Evolutionary conservation across 2,888 invertebrate genomes (phyloP).

Genomic region (Synergus umbraculus): DNA sequence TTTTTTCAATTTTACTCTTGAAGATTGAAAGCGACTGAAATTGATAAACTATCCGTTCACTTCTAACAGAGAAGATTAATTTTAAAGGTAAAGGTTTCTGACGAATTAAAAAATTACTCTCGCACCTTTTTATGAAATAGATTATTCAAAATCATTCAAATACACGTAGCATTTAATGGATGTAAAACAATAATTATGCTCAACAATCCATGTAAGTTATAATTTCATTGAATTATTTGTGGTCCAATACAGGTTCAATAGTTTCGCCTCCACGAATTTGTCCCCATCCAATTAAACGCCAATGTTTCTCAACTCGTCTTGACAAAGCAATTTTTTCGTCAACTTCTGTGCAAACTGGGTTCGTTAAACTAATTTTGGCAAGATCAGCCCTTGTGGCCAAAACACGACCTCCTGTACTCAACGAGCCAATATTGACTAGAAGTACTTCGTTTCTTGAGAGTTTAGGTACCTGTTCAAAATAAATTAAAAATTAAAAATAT

Average conservation of each 20-base stretch:
- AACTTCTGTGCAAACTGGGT: slow-evolving; percentile 98
- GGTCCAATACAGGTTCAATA: slow-evolving; percentile 88
- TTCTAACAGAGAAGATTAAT: too few relatives aligned
- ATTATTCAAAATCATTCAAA: background rate
- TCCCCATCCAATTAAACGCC: slow-evolving; percentile 99
- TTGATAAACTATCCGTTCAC: too few relatives aligned
- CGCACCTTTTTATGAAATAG: background rate
- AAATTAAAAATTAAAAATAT: background rate
- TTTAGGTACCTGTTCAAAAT: slow-evolving; percentile 85
- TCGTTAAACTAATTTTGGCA: slow-evolving; percentile 97
- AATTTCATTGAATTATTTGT: slow-evolving; percentile 60
- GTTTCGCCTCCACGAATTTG: slow-evolving; percentile 98
- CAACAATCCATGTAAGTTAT: background rate
- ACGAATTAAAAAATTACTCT: background rate
- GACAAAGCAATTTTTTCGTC: slow-evolving; percentile 99
- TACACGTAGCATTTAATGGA: background rate
- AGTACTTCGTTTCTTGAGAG: slow-evolving; percentile 93
- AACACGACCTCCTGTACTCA: slow-evolving; percentile 98
- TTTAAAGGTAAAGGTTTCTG: background rate
- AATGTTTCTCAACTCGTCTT: slow-evolving; percentile 99
- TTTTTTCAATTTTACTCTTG: too few relatives aligned
- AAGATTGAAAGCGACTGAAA: too few relatives aligned
- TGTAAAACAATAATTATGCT: background rate
- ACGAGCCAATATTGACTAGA: slow-evolving; percentile 98
- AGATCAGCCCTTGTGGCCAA: slow-evolving; percentile 97